Base-by-base conservation (phyloP, 2,888 invertebrate species). In the Incurvaria masculella region DNA sequence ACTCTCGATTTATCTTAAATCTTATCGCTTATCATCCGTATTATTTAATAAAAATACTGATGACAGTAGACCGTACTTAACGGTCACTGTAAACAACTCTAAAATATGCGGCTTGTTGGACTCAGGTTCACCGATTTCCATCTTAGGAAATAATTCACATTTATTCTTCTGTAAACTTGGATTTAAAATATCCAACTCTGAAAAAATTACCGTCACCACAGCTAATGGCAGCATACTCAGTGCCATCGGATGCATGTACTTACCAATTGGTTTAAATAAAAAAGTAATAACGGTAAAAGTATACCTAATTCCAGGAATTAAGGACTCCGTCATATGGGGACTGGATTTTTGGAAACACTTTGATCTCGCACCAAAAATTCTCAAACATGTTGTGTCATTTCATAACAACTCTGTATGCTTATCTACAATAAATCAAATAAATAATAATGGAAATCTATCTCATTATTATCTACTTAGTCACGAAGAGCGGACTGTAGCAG, bases 61-160 rank as follows among this genome's bases (percentile, higher is more conserved):
- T 14, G 23, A 44, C 4, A 18, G 18, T 8, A 20, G 44, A 8
- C 44, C 44, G 5, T 44, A 18, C 18, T 14, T 27, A 5, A 44
- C 18, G 17, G 19, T 44, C 6, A 44, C 27, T 16, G 19, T 18
- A 4, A 44, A 14, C 2, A 19, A 43, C 10, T n/a, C 17, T 4
- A 21, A 20, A 21, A 21, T 43, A n/a, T 43, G 23, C 23, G 42
- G 42, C 11, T 19, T 43, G 10, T n/a, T 43, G n/a, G 42, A 43
- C 23, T 43, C 42, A 14, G 42, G 44, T 20, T 44, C 21, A 4
- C 16, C 33, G 16, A 18, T 27, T 21, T 27, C 33, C 4, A 44
- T 44, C 6, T 19, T 44, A n/a, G 44, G 44, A 18, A 21, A 27
- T 11, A 18, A 21, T 14, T 44, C 27, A 6, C 33, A 44, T 27